Percentiles rank a stretch among this genome's conserved stretches.
Evolutionary conservation across 23 tunicate genomes (phyloP).

Genomic region (Trididemnum miniatum): DNA sequence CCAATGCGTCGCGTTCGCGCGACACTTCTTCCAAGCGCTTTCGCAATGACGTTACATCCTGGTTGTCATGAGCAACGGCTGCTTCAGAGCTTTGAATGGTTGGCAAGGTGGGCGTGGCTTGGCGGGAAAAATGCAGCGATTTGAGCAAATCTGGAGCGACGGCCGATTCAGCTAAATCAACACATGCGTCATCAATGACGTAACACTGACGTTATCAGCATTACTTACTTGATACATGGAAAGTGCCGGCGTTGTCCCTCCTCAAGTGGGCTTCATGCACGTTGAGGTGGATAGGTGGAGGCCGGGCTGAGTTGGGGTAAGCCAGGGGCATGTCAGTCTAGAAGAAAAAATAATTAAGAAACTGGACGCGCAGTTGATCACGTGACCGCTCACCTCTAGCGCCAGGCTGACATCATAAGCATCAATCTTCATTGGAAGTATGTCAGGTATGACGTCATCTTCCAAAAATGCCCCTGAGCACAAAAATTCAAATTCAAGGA

Average conservation of each 20-base stretch:
- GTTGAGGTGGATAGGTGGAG: conserved; percentile 46
- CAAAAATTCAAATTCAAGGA: too few relatives aligned
- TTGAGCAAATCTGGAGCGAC: conserved; percentile 11
- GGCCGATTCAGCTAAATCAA: background rate
- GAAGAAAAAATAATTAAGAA: background rate
- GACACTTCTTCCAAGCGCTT: conserved; percentile 33
- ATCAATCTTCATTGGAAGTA: conserved; percentile 71
- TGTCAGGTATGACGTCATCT: conserved; percentile 71
- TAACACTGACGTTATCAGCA: background rate
- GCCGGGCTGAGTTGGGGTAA: conserved; percentile 43
- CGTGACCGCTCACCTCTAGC: conserved; percentile 57
- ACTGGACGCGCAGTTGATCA: too few relatives aligned
- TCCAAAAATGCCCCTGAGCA: conserved; percentile 73
- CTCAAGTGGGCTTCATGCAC: conserved; percentile 55
- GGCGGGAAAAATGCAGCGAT: background rate
- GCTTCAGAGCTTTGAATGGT: background rate
- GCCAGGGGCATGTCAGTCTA: conserved; percentile 55
- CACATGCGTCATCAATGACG: background rate
- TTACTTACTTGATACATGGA: conserved; percentile 71
- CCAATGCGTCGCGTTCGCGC: conserved; percentile 45
- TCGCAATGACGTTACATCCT: conserved; percentile 17
- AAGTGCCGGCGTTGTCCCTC: conserved; percentile 59
- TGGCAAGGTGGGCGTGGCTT: background rate
- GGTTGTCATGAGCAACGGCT: background rate
- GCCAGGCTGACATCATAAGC: conserved; percentile 50